Percentiles rank a stretch among this genome's conserved stretches.
These are phyloP conservation scores for Euwallacea similis DNA, from an alignment of 1,140 invertebrate genomes.

Conservation along the genomic window DNA sequence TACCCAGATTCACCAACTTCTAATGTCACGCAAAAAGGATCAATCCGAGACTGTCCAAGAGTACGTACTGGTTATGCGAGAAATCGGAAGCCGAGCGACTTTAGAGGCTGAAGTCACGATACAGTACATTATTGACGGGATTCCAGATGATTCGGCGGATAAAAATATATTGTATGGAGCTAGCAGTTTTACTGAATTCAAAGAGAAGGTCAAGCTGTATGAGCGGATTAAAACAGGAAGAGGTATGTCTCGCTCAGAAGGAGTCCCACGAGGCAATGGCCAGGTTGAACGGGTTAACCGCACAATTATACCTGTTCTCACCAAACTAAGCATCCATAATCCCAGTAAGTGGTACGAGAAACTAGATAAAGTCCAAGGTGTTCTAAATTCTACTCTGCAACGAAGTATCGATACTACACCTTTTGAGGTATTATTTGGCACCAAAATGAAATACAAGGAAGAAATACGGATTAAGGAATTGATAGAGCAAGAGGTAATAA, in stretches of 20 bases:
- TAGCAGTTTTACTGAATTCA: conserved; percentile 30
- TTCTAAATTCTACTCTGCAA: conserved; percentile 49
- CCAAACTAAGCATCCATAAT: no score
- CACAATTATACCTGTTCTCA: background rate
- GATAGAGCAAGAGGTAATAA: conserved; percentile 38
- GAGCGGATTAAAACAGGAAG: conserved; percentile 1
- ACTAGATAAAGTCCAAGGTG: conserved; percentile 44
- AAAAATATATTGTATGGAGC: conserved; percentile 38
- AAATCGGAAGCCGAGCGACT: conserved; percentile 46
- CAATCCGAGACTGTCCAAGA: conserved; percentile 36
- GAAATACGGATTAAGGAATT: conserved; percentile 11
- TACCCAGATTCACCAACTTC: conserved; percentile 8
- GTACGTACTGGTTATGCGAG: conserved; percentile 43
- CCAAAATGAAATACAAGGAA: conserved; percentile 32
- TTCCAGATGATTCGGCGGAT: conserved; percentile 27
- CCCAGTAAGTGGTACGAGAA: conserved; percentile 51
- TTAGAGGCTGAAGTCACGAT: no score
- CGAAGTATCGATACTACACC: conserved; percentile 47
- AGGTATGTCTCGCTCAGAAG: background rate
- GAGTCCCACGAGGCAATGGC: no score
- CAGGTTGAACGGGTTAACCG: background rate
- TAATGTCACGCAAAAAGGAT: conserved; percentile 7
- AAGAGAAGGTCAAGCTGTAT: conserved; percentile 34
- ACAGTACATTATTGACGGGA: conserved; percentile 36
- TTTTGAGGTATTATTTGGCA: conserved; percentile 49